Evolutionary conservation across 2,888 invertebrate genomes (phyloP).

Genomic region (Lymantria dispar): DNA sequence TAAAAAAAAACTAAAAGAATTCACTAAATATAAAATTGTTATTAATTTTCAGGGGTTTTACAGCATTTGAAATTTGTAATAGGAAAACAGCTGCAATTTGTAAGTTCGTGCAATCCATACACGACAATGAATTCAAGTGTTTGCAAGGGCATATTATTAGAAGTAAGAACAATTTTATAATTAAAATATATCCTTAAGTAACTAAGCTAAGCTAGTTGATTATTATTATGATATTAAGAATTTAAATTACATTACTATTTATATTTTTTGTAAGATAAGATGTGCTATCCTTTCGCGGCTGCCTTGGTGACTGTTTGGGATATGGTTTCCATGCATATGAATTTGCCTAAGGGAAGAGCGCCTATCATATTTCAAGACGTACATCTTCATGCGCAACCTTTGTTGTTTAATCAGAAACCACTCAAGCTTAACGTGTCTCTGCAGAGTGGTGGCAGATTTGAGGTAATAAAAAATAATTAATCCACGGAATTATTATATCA

Average conservation of each 20-base stretch:
- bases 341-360: slow-evolving; percentile 80
- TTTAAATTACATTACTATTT: background rate
- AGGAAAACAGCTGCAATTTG: slow-evolving; percentile 11
- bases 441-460: slow-evolving; percentile 81
- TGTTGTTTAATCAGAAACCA: slow-evolving; percentile 69
- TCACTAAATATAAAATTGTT: background rate
- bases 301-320: slow-evolving; percentile 87
- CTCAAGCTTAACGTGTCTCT: slow-evolving; percentile 78
- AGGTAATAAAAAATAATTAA: slow-evolving; percentile 47
- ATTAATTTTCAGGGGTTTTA: slow-evolving; percentile 13
- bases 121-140: slow-evolving; percentile 84
- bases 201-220: too few species aligned
- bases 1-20: too few species aligned
- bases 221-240: too few species aligned
- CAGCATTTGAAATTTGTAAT: background rate
- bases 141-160: slow-evolving; percentile 89
- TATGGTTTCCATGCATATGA: slow-evolving; percentile 81
- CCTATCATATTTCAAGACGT: slow-evolving; percentile 85
- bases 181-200: too few species aligned
- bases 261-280: slow-evolving; percentile 68
- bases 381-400: slow-evolving; percentile 83
- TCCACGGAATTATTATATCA: background rate
- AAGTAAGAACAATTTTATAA: slow-evolving; percentile 67
- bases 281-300: slow-evolving; percentile 89
- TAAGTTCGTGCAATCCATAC: slow-evolving; percentile 9